These are phyloP conservation scores for Eubucco bourcierii DNA, from an alignment of 2,113 vertebrate genomes.

Conservation along the genomic window DNA sequence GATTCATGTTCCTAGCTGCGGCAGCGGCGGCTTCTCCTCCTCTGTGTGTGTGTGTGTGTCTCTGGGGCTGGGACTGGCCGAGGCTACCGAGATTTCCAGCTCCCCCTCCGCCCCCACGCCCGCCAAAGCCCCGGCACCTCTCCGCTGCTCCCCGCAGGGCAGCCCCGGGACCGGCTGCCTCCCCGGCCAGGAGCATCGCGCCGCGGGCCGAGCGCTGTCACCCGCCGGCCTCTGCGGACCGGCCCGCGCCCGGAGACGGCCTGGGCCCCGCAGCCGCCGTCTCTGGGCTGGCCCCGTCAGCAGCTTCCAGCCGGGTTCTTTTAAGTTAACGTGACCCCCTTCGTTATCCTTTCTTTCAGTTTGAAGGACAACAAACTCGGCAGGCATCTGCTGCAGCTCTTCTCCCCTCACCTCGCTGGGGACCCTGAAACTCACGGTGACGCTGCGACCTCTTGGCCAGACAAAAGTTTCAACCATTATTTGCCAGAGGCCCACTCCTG, in stretches of 20 bases:
- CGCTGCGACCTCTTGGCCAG: background rate
- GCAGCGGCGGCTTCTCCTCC: slow-evolving; percentile 56
- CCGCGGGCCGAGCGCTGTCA: background rate
- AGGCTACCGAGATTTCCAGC: slow-evolving; percentile 73
- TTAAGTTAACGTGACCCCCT: background rate
- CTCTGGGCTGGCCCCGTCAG: slow-evolving; percentile 32
- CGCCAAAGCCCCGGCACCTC: slow-evolving; percentile 2
- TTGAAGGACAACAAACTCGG: background rate
- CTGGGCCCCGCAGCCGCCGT: background rate
- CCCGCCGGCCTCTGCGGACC: background rate
- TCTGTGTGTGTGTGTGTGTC: slow-evolving; percentile 44
- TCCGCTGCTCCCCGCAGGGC: slow-evolving; percentile 48
- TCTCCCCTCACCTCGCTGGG: rapidly evolving
- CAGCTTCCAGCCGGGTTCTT: background rate
- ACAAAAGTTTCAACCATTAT: background rate
- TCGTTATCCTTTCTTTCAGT: rapidly evolving
- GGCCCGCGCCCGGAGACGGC: background rate
- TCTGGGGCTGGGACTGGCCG: slow-evolving; percentile 82
- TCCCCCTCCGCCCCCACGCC: slow-evolving; percentile 26
- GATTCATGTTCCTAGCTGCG: slow-evolving; percentile 81
- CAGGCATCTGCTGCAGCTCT: background rate
- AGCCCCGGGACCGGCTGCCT: background rate
- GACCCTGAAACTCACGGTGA: background rate
- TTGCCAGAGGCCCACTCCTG: background rate
- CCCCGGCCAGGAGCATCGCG: background rate